Percentiles rank a stretch among this genome's conserved stretches.
phyloP scores from a whole-genome alignment of 2,113 vertebrate genomes.

The Climacteris rufus region DNA sequence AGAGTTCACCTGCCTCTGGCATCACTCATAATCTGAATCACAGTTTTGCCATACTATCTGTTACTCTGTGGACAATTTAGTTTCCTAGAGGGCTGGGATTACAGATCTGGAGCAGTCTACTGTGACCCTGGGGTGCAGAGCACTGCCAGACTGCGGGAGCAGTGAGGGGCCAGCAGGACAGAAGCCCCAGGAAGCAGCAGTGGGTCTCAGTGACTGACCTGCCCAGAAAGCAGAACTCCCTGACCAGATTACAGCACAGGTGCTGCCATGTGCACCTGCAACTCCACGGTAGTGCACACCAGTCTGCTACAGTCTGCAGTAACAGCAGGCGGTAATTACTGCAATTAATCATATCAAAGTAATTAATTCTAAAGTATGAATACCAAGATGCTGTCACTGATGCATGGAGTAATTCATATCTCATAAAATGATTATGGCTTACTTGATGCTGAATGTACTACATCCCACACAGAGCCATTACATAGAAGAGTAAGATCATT shows the following conservation, averaged over 20 bases:
- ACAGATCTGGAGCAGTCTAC: neutral
- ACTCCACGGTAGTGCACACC: neutral
- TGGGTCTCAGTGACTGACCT: fast-evolving
- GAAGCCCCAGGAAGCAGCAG: neutral
- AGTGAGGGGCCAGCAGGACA: neutral
- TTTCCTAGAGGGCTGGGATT: neutral
- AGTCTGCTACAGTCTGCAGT: neutral
- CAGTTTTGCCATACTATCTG: neutral
- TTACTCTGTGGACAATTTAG: neutral
- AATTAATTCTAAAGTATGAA: neutral
- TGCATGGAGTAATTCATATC: neutral
- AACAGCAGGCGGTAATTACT: neutral
- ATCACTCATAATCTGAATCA: neutral
- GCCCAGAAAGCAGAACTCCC: neutral
- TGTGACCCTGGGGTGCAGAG: fast-evolving
- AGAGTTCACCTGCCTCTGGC: neutral
- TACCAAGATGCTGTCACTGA: neutral
- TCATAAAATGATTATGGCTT: neutral
- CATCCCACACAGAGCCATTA: neutral
- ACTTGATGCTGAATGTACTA: neutral
- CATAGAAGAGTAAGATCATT: neutral
- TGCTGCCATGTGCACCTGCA: neutral
- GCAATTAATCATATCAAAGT: neutral
- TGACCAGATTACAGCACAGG: neutral
- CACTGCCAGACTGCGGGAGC: neutral